These are phyloP conservation scores for Eupsilia transversa DNA, from an alignment of 2,888 invertebrate species.

Conservation along the genomic window DNA sequence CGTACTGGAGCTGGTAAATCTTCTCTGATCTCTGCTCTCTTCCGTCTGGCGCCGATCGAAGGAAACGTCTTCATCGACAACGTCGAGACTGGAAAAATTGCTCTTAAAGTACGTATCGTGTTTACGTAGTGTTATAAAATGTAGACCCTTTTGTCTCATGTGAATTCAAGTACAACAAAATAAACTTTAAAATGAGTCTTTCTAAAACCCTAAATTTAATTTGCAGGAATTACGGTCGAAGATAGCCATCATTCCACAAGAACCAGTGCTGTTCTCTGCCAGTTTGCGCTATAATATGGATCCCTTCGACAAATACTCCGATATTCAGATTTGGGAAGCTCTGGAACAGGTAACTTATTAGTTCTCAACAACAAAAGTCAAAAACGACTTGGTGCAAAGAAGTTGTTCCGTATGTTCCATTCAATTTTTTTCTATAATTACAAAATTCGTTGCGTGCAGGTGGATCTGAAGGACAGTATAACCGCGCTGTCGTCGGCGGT, in stretches of 20 bases:
- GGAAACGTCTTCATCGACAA: slow-evolving; percentile 95
- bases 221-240: slow-evolving; percentile 91
- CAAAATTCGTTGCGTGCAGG: slow-evolving; percentile 80
- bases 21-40: slow-evolving; percentile 95
- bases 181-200: not conserved
- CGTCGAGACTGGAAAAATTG: slow-evolving; percentile 93
- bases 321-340: slow-evolving; percentile 90
- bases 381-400: not conserved
- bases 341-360: slow-evolving; percentile 89
- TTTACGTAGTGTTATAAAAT: not conserved
- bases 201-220: not conserved
- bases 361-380: not conserved
- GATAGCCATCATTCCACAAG: slow-evolving; percentile 92
- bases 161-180: not conserved
- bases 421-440: not conserved
- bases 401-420: not conserved
- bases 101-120: slow-evolving; percentile 88
- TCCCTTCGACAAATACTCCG: slow-evolving; percentile 90
- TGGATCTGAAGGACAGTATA: slow-evolving; percentile 93
- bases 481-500: slow-evolving; percentile 91
- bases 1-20: slow-evolving; percentile 97
- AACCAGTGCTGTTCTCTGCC: slow-evolving; percentile 91
- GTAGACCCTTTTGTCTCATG: not conserved
- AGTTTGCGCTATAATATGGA: slow-evolving; percentile 92
- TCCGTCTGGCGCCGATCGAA: slow-evolving; percentile 94